Base-by-base conservation (phyloP, 2,113 vertebrate genomes). In the Hylia prasina region DNA sequence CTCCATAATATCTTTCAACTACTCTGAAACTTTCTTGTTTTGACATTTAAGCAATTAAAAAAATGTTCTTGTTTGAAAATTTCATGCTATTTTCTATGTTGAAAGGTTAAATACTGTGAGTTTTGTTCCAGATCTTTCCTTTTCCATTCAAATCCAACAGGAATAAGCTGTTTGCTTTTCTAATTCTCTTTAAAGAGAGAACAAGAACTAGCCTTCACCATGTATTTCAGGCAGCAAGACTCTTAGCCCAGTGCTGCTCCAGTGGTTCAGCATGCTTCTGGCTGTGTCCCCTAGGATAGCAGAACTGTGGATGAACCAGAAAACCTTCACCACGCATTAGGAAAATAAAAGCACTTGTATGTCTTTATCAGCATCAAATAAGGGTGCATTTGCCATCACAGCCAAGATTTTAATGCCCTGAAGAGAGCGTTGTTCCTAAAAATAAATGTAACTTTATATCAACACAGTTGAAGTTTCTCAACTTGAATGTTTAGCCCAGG, bases 301-400 rank as follows among this genome's bases (percentile, higher is more conserved):
- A 82, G 78, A 94, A 94, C 89, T 87, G 87, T 50, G 93, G 70
- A 77, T 94, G 95, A 96, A 97, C 89, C 81, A 96, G 75, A 89
- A 96, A 96, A 87, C 35, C 33, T 96, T 96, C 96, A 95, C 39
- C 27, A 82, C 6, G 22, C 24, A 90, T 97, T 91, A 96, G 50
- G 73, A 96, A 93, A 95, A 85, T 82, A 87, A 79, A 96, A 89
- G 37, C 45, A 85, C 70, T 87, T 90, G 91, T 91, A 95, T 44
- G 27, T 39, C 89, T 96, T 85, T 82, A 95, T 97, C 82, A 95
- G 3, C 70, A 77, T 96, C 94, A 96, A 80, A 63, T 63, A 90
- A 88, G 47, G 58, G 54, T 50, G 15, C 44, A 47, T 91, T 87
- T 91, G 58, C 60, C 78, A 93, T 96, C 78, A 82, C 90, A 93